Evolutionary conservation across 2,113 vertebrate genomes (phyloP).

Genomic region (Cochlearius cochlearius): DNA sequence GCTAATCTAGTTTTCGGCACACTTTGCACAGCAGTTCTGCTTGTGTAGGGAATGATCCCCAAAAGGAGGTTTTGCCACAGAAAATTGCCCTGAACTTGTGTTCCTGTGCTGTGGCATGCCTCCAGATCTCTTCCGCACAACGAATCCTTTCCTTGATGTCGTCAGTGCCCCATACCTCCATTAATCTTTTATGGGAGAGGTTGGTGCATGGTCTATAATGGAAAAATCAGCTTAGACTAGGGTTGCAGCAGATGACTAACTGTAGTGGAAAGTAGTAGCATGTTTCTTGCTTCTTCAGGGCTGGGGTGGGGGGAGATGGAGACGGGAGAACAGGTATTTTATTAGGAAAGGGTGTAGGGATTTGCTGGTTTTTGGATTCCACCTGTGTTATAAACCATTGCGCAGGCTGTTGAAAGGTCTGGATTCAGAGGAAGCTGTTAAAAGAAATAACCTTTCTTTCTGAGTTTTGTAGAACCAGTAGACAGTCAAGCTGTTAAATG

Average conservation of each 20-base stretch:
- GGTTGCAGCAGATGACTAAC: not conserved
- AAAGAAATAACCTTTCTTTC: conserved; percentile 42
- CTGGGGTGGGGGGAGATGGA: not conserved
- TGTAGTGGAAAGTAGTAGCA: not conserved
- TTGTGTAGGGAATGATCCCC: not conserved
- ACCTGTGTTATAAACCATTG: conserved; percentile 21
- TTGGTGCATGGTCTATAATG: not conserved
- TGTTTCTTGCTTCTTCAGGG: not conserved
- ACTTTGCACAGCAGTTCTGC: not conserved
- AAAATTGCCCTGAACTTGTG: not conserved
- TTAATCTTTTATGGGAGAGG: not conserved
- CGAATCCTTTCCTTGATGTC: not conserved
- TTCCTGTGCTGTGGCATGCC: not conserved
- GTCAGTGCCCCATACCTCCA: not conserved
- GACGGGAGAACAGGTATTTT: not conserved
- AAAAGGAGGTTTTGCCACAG: not conserved
- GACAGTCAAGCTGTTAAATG: conserved; percentile 31
- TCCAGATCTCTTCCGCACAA: not conserved
- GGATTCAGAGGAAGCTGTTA: conserved; percentile 53
- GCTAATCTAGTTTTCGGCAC: not conserved
- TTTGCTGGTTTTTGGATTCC: conserved; percentile 27
- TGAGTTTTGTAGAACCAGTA: conserved; percentile 34
- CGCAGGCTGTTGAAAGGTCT: conserved; percentile 15
- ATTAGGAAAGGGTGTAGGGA: not conserved
- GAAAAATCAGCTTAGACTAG: not conserved